phyloP scores from a whole-genome alignment of 2,797 vertebrate species.

The Leptodactylus fallax region DNA sequence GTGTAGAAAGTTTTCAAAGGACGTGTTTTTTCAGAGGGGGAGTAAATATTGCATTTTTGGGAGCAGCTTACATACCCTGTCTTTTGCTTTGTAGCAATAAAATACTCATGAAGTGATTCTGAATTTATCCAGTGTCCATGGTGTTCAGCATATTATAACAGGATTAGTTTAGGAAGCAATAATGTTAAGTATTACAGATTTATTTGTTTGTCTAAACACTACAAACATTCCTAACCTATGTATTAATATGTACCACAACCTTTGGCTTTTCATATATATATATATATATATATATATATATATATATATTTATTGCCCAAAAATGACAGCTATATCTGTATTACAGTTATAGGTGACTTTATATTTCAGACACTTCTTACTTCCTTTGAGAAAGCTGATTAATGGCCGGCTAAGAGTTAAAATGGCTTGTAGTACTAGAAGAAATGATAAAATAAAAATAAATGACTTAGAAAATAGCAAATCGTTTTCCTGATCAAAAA shows the following conservation, averaged over 20 bases:
- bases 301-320: background rate
- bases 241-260: background rate
- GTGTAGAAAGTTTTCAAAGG: no score
- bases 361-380: background rate
- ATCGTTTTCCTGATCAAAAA: slow-evolving; percentile 52
- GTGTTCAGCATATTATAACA: no score
- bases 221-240: background rate
- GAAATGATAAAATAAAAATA: slow-evolving; percentile 40
- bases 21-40: no score
- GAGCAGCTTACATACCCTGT: no score
- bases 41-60: no score
- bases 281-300: no score
- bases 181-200: no score
- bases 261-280: background rate
- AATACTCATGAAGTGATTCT: no score
- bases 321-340: background rate
- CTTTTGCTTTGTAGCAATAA: no score
- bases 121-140: no score
- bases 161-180: no score
- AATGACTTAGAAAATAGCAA: slow-evolving; percentile 37
- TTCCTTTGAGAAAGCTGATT: background rate
- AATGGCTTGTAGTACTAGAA: slow-evolving; percentile 19
- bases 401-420: slow-evolving; percentile 41
- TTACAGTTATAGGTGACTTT: background rate
- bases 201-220: no score